These are phyloP conservation scores for Eospalax fontanierii DNA, from an alignment of 2,797 vertebrate genomes.

Conservation along the genomic window DNA sequence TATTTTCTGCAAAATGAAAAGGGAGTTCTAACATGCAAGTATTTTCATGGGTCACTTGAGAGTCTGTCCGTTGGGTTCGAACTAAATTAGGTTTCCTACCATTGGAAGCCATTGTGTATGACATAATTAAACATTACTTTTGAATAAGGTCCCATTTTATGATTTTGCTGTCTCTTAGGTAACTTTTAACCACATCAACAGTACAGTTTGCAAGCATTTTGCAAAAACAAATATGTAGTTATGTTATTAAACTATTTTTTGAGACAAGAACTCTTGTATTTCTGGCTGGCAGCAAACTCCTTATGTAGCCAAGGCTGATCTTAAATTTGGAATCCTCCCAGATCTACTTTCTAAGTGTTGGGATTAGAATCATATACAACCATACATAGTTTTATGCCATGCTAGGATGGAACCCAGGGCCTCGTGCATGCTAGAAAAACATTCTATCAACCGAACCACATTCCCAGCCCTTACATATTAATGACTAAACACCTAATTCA, in stretches of 20 bases:
- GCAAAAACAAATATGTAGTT: not conserved
- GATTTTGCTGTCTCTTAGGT: not conserved
- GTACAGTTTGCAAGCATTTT: constrained; percentile 18
- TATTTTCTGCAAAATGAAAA: constrained; percentile 80
- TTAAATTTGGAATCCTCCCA: not conserved
- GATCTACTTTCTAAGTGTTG: not conserved
- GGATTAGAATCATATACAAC: not conserved
- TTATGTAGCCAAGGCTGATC: not conserved
- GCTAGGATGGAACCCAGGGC: not conserved
- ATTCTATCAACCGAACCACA: not conserved
- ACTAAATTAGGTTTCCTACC: constrained; percentile 46
- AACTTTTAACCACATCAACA: not conserved
- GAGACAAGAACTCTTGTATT: not conserved
- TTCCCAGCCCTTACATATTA: not conserved
- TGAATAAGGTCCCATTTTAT: not conserved
- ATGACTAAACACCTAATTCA: not conserved
- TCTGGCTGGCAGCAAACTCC: not conserved
- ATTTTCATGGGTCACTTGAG: constrained; percentile 46
- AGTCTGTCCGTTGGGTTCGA: not conserved
- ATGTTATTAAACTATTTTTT: not conserved
- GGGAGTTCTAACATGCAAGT: constrained; percentile 66
- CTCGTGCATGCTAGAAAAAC: not conserved
- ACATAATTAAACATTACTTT: not conserved
- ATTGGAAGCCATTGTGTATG: not conserved
- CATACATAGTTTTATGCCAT: not conserved